These are phyloP conservation scores for Brachymystax lenok DNA, from an alignment of 2,797 vertebrate genomes.

Conservation along the genomic window DNA sequence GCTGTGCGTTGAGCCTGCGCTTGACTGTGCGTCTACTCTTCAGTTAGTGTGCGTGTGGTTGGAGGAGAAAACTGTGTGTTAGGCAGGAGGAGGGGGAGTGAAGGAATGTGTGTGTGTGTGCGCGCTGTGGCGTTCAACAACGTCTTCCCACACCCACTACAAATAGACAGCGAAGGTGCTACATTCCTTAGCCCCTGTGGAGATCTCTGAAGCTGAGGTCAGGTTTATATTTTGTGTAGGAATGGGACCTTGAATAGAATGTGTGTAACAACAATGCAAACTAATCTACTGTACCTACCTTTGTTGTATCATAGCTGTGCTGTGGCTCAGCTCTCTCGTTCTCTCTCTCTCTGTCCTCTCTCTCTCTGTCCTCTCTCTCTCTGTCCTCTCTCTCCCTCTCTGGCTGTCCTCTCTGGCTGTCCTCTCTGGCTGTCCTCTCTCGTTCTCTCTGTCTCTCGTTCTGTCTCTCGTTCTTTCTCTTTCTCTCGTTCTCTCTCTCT, in stretches of 20 bases:
- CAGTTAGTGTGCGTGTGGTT: not conserved
- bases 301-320: not conserved
- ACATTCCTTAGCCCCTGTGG: constrained; percentile 69
- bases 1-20: not conserved
- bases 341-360: no score
- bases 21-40: not conserved
- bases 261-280: not conserved
- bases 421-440: no score
- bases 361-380: no score
- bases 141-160: constrained; percentile 78
- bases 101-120: not conserved
- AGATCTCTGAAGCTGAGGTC: not conserved
- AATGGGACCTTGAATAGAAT: not conserved
- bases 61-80: not conserved
- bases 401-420: no score
- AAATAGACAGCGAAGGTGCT: constrained; percentile 76
- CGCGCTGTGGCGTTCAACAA: constrained; percentile 16
- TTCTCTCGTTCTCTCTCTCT: no score
- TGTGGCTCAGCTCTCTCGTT: not conserved
- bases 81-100: not conserved
- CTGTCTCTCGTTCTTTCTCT: no score
- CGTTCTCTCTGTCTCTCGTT: no score
- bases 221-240: not conserved
- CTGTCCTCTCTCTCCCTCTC: no score
- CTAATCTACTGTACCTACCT: not conserved